These are phyloP conservation scores for Paramacrobiotus metropolitanus DNA, from an alignment of 1,140 invertebrate genomes.

Conservation along the genomic window DNA sequence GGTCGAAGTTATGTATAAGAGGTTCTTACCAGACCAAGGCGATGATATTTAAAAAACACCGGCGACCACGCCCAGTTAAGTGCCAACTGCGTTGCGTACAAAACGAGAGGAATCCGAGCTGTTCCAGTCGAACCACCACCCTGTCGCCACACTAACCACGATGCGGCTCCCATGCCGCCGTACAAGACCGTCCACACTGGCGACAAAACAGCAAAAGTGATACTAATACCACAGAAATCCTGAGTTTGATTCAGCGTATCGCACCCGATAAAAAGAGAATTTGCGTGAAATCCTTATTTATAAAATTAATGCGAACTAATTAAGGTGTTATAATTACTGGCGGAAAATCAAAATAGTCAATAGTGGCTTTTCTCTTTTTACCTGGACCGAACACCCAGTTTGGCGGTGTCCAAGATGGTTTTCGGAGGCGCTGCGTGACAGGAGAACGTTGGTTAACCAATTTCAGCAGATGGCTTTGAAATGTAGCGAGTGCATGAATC, in stretches of 20 bases:
- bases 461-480: too few relatives aligned
- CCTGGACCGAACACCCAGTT: conserved; percentile 35
- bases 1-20: too few relatives aligned
- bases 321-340: background rate
- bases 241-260: too few relatives aligned
- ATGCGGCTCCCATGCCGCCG: conserved; percentile 59
- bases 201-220: too few relatives aligned
- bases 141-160: conserved; percentile 52
- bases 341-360: background rate
- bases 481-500: too few relatives aligned
- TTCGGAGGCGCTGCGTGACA: too few relatives aligned
- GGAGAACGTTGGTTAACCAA: too few relatives aligned
- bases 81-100: conserved; percentile 47
- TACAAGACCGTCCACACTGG: conserved; percentile 58
- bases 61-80: conserved; percentile 68
- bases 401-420: conserved; percentile 50
- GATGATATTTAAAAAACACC: conserved; percentile 52
- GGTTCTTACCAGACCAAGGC: conserved; percentile 40
- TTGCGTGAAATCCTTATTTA: too few relatives aligned
- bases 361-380: background rate
- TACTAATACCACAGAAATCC: too few relatives aligned
- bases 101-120: conserved; percentile 36
- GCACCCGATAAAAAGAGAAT: too few relatives aligned
- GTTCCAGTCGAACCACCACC: conserved; percentile 36
- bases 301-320: background rate